Base-by-base conservation (phyloP, 2,113 vertebrate species). In the Prionailurus bengalensis region DNA sequence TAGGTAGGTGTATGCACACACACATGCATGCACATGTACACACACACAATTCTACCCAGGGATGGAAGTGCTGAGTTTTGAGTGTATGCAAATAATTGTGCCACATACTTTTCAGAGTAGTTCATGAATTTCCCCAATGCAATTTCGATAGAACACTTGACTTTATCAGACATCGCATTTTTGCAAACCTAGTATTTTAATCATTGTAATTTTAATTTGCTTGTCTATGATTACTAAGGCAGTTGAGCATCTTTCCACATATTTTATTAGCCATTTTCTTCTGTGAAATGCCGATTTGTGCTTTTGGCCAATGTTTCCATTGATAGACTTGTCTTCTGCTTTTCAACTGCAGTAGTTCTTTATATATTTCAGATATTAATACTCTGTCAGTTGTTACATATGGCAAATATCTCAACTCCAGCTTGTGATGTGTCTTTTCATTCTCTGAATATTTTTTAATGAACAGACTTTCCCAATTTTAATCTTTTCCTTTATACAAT, bases 251-350 rank as follows among this genome's bases (percentile, higher is more conserved):
- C 42, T 94, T 95, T 91, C 33, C 27, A 53, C 19, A 63, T 42
- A 73, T 61, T 61, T 78, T 83, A 73, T n/a, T 83, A 87, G 48
- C 48, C 55, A 74, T 61, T 85, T 79, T 89, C 33, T 96, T 83
- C 48, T 74, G 48, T 74, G 91, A 81, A 80, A 73, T 89, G 25
- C 25, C n/a, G 11, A 71, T 53, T 92, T 66, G 66, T 48, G 31
- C 70, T 42, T 92, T 94, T 92, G 53, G 66, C 36, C 74, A 74
- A 68, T 51, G 76, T 85, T 93, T 95, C 81, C 53, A 82, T 55
- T 82, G 21, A 39, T 25, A 73, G 88, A n/a, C 55, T 29, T 65
- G 29, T 61, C 70, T 71, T 85, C 53, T 78, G 48, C 39, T 68
- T 90, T 81, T 66, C 74, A 94, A 53, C 19, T 88, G 39, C 51